Evolutionary conservation across 30 jellyfish, hydroid and myxozoan species (phyloP), one percentile per base, ranked within the genome.

Genomic region (Cassiopea xamachana): DNA sequence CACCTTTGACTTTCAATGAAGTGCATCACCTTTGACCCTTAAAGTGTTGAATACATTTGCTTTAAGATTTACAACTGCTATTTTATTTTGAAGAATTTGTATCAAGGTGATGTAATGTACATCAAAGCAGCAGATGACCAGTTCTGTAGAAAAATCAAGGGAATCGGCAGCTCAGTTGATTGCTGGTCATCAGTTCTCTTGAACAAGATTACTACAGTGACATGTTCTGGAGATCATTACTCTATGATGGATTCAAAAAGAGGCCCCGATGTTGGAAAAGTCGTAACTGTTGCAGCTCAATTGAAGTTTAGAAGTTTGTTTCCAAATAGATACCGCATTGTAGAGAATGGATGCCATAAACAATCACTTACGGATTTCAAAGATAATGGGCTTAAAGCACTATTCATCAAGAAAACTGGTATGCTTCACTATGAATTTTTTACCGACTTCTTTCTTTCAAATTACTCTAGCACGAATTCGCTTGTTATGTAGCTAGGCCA

Each of bases 51-150:
- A 27, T 27, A 27, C 39, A 27, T 27, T 27, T 27, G 39, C 39
- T 27, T 27, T 27, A 27, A 27, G 39, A 27, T 27, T 27, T 27
- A 27, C 39, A 27, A 27, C 39, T 27, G 39, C 39, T 27, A 27
- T 27, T 27, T 27, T 27, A 27, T 27, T 27, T 88, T 14, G 8
- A 49, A 89, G 97, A 73, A 88, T 27, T 77, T 89, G 3, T 89
- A 71, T 80, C 7, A 16, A 7, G 97, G 97, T 7, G 71, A 77
- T 14, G 83, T 74, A 10, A 16, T 89, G 55, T 89, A 89, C 79
- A 71, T 89, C 12, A 71, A 89, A 62, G 97, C 97, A 73, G 89
- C 82, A n/a, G 92, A 89, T 61, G 97, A 89, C 82, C 61, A 46
- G 49, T 89, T 80, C 62, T 89, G 97, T 50, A 74, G 81, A 68